phyloP scores from a whole-genome alignment of 2,888 invertebrate species.

The Hedychridium roseum region DNA sequence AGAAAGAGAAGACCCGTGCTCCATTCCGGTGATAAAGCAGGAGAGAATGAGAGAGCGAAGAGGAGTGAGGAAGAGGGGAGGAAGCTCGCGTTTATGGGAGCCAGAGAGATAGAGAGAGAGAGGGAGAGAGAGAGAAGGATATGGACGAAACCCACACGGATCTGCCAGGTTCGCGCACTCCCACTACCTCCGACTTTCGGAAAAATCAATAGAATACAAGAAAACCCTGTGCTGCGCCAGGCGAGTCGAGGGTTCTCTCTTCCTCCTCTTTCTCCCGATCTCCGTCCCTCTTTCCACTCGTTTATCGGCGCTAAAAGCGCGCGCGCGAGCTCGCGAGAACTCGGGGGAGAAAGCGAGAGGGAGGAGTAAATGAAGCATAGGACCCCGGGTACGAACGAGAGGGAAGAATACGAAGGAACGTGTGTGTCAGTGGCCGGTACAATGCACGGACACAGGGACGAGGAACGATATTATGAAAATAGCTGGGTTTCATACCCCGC shows the following conservation, averaged over 20 bases:
- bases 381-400: neutral
- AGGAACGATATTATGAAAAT: neutral
- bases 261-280: slow-evolving; percentile 26
- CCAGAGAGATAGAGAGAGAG: slow-evolving; percentile 14
- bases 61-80: slow-evolving; percentile 16
- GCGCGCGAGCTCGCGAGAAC: no score
- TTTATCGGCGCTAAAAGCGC: no score
- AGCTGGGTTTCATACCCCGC: no score
- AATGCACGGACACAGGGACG: neutral
- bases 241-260: slow-evolving; percentile 43
- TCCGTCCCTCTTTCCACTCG: slow-evolving; percentile 18
- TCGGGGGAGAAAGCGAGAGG: neutral
- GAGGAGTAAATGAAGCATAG: neutral
- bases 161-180: slow-evolving; percentile 38
- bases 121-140: slow-evolving; percentile 17
- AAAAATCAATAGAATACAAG: slow-evolving; percentile 74
- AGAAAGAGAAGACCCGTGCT: neutral
- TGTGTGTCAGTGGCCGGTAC: neutral
- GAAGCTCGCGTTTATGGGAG: slow-evolving; percentile 34
- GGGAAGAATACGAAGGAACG: neutral
- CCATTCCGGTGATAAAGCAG: slow-evolving; percentile 2
- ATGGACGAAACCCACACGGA: slow-evolving; percentile 11
- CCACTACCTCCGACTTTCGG: slow-evolving; percentile 66
- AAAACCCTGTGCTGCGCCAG: slow-evolving; percentile 57
- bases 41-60: slow-evolving; percentile 9